Percentiles rank a stretch among this genome's conserved stretches.
Conservation (phyloP, 2,113 vertebrate species). For the Nansenia antarctica region DNA sequence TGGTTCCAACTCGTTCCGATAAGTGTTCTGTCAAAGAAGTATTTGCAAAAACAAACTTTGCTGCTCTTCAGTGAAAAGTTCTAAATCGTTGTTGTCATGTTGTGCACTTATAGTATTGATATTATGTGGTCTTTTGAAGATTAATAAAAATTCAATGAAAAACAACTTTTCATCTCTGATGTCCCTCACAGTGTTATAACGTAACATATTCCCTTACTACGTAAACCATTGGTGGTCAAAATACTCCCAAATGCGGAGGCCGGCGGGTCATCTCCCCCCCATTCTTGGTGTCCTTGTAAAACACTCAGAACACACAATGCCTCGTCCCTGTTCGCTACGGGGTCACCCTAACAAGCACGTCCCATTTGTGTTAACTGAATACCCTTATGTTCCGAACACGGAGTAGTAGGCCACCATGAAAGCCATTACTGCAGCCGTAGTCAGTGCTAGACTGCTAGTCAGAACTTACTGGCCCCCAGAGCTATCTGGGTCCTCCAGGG, state of each 20-base stretch:
- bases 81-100: background rate
- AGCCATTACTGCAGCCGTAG: conserved; percentile 53
- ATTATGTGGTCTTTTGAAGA: background rate
- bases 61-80: background rate
- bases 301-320: conserved; percentile 70
- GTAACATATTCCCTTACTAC: no score
- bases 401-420: conserved; percentile 63
- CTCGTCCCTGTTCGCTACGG: conserved; percentile 55
- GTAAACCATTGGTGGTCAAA: conserved; percentile 27
- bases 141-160: background rate
- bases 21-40: background rate
- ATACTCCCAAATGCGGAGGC: conserved; percentile 2
- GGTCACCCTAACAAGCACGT: conserved; percentile 60
- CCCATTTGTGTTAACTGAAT: conserved; percentile 74
- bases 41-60: background rate
- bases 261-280: conserved; percentile 44
- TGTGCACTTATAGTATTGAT: background rate
- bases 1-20: conserved; percentile 7
- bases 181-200: no score
- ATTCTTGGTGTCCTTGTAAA: conserved; percentile 66
- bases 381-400: conserved; percentile 61
- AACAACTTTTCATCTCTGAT: background rate
- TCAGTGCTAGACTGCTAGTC: background rate
- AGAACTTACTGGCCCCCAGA: conserved; percentile 43
- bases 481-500: conserved; percentile 4